Evolutionary conservation across 2,113 vertebrate species (phyloP).

Genomic region (Hydrolagus affinis): DNA sequence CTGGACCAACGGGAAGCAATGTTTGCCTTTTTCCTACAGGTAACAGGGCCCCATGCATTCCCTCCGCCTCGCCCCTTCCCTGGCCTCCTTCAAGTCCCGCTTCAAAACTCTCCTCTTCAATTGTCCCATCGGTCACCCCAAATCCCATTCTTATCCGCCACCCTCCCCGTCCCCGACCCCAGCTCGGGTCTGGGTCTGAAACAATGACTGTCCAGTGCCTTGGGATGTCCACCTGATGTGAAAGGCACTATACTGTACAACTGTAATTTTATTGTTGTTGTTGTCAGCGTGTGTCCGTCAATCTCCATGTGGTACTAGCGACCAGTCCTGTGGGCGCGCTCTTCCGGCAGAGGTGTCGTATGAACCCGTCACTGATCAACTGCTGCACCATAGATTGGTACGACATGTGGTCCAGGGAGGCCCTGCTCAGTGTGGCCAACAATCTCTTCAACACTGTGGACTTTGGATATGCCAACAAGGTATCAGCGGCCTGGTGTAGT

Average conservation of each 20-base stretch:
- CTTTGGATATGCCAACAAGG: conserved; percentile 37
- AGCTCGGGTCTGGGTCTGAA: background rate
- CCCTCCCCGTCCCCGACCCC: too few species aligned
- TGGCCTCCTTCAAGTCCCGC: too few species aligned
- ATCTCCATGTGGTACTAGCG: conserved; percentile 48
- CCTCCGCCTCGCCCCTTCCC: too few species aligned
- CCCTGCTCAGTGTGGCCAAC: conserved; percentile 43
- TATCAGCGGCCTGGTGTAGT: background rate
- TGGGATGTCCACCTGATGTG: background rate
- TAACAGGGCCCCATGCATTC: conserved; percentile 31
- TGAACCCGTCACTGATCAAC: conserved; percentile 45
- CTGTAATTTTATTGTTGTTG: background rate
- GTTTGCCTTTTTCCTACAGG: conserved; percentile 46
- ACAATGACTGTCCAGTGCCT: background rate
- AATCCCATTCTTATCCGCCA: too few species aligned
- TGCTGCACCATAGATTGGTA: conserved; percentile 51
- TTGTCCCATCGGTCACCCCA: too few species aligned
- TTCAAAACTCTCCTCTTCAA: too few species aligned
- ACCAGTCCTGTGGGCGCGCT: conserved; percentile 42
- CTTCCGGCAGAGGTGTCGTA: conserved; percentile 43
- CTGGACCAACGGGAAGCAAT: conserved; percentile 37
- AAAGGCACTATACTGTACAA: background rate
- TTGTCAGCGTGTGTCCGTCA: conserved; percentile 47
- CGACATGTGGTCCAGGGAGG: conserved; percentile 42
- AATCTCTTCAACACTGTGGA: conserved; percentile 39